Evolutionary conservation across 2,113 vertebrate genomes (phyloP), one percentile per base, ranked within the genome.

Genomic region (Nesogale talazaci): DNA sequence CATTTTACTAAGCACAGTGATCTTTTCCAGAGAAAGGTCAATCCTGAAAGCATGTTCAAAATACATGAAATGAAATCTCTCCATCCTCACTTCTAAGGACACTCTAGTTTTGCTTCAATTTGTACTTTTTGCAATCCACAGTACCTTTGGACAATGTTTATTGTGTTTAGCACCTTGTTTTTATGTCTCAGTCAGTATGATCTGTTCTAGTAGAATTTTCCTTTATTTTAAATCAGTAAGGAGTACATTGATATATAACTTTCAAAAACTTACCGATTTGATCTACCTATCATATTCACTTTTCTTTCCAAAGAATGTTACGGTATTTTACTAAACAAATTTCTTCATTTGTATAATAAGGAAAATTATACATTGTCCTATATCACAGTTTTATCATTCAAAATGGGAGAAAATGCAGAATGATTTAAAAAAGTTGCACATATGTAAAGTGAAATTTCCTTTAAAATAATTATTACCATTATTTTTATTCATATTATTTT

Each of bases 401-500:
- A 63, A 31, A 27, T 63, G 11, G 5, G 20, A 1, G 2, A 31
- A 10, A 74, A 82, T 38, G 4, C 6, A 63, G 10, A 67, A 67
- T 67, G 17, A 8, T 29, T 67, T 67, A 1, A 67, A 67, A 67
- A 31, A 12, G 65, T 67, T 67, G 10, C 31, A 67, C 27, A 67
- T 67, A 67, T 67, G 27, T 31, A 2, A 84, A 92, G 9, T 22
- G 1, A 3, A 78, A 87, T 36, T 78, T 80, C 10, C n/a, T 88
- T 88, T 80, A 70, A 6, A 29, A 20, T 59, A 46, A 91, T 23
- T 42, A 86, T 46, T 59, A 46, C 4, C 15, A 69, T 2, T 12
- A 6, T 40, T 40, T 91, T 83, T 82, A 23, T 52, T 79, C 90
- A 57, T 2, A 93, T 2, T 84, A 80, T 29, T 86, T 79, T 83